These are phyloP conservation scores for Temnothorax unifasciatus DNA, from an alignment of 2,888 invertebrate genomes.

Conservation along the genomic window DNA sequence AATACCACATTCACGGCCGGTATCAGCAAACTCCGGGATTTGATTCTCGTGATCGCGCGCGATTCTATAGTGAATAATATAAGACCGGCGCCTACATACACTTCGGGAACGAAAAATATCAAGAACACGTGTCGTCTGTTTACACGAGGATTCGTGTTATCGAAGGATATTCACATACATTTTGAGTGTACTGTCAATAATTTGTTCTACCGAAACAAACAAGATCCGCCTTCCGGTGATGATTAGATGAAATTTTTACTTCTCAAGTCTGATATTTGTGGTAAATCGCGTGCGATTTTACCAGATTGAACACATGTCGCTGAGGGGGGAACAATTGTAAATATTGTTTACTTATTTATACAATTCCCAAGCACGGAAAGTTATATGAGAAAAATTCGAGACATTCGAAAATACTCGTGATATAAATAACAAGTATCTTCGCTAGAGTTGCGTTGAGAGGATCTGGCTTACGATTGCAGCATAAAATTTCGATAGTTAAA, in stretches of 20 bases:
- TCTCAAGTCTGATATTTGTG: conserved; percentile 9
- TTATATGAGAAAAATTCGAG: neutral
- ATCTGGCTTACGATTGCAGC: neutral
- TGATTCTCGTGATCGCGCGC: neutral
- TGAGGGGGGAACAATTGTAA: conserved; percentile 12
- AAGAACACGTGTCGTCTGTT: conserved; percentile 70
- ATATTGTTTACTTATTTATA: conserved; percentile 13
- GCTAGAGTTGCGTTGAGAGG: neutral
- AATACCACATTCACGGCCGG: neutral
- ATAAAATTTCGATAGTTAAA: neutral
- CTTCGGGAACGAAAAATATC: conserved; percentile 74
- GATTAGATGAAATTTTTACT: conserved; percentile 25
- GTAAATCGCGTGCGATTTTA: conserved; percentile 35
- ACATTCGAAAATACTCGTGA: neutral
- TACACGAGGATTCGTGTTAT: conserved; percentile 79
- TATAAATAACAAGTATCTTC: neutral
- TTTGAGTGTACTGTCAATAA: conserved; percentile 77
- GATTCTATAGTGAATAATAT: conserved; percentile 35
- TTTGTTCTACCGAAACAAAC: conserved; percentile 73
- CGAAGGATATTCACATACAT: conserved; percentile 67
- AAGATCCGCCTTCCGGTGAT: conserved; percentile 57
- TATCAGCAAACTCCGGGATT: neutral
- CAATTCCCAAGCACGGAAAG: neutral
- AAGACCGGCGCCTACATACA: conserved; percentile 65
- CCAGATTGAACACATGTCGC: conserved; percentile 9